These are phyloP conservation scores for Circaetus cinerascens DNA, from an alignment of 2,113 vertebrate genomes.

Conservation along the genomic window DNA sequence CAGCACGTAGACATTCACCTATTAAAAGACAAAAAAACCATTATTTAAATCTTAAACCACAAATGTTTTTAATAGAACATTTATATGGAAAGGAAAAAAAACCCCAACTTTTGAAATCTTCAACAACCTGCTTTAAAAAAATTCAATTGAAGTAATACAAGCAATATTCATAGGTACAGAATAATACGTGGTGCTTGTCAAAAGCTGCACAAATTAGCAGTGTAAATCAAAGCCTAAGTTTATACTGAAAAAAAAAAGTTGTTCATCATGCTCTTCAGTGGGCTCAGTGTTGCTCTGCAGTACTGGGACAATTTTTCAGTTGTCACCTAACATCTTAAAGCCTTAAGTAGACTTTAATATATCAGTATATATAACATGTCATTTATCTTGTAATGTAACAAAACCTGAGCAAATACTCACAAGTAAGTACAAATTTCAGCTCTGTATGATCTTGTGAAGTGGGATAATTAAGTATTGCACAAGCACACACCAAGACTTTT, in stretches of 20 bases:
- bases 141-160: not conserved
- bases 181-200: not conserved
- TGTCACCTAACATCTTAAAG: not conserved
- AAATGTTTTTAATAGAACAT: constrained; percentile 3
- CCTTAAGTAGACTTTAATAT: not conserved
- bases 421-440: constrained; percentile 31
- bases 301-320: not conserved
- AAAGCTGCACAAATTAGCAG: not conserved
- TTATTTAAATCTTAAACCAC: constrained; percentile 25
- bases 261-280: not conserved
- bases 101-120: not conserved
- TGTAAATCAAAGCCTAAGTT: not conserved
- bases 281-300: not conserved
- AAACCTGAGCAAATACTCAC: not conserved
- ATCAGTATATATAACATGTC: not conserved
- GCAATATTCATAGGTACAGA: not conserved
- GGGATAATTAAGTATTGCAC: constrained; percentile 11
- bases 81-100: not conserved
- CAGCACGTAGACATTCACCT: constrained; percentile 96
- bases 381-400: not conserved
- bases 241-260: not conserved
- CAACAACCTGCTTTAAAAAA: not conserved
- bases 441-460: not conserved
- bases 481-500: not conserved
- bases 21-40: constrained; percentile 3